These are phyloP conservation scores for Sinotaia quadrata DNA, from an alignment of 2,888 invertebrate genomes.

Conservation along the genomic window DNA sequence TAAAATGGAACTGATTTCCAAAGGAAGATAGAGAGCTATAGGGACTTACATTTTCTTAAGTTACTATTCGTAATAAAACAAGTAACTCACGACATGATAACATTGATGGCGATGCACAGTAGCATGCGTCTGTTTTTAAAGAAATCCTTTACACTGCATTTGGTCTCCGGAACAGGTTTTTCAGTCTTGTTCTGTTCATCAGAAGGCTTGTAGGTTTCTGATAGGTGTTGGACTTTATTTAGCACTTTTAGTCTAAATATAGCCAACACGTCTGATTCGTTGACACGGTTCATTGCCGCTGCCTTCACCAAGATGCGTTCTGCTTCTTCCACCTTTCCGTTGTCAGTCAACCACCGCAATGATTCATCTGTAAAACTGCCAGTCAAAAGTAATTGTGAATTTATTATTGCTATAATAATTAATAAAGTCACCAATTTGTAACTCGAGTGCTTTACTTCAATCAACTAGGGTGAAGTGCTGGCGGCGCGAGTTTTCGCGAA, in stretches of 20 bases:
- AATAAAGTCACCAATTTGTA: too few species aligned
- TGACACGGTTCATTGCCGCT: conserved; percentile 43
- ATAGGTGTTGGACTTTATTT: background rate
- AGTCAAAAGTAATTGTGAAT: too few species aligned
- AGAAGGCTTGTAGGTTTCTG: background rate
- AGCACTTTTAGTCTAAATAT: conserved; percentile 18
- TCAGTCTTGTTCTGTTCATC: too few species aligned
- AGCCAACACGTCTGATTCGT: conserved; percentile 30
- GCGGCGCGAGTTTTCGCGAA: too few species aligned
- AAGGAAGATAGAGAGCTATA: too few species aligned
- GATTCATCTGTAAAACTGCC: conserved; percentile 54
- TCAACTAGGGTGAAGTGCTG: too few species aligned
- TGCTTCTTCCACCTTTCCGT: conserved; percentile 41
- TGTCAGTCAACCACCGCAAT: conserved; percentile 50
- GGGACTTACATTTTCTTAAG: too few species aligned
- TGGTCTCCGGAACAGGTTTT: too few species aligned
- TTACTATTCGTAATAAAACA: too few species aligned
- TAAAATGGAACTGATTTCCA: too few species aligned
- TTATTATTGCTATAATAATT: too few species aligned
- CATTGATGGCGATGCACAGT: conserved; percentile 42
- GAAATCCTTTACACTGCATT: conserved; percentile 44
- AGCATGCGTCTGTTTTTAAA: conserved; percentile 45
- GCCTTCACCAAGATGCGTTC: conserved; percentile 46
- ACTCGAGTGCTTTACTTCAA: too few species aligned
- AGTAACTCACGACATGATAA: conserved; percentile 50